Evolutionary conservation across 2,888 invertebrate genomes (phyloP).

Genomic region (Agrotis puta): DNA sequence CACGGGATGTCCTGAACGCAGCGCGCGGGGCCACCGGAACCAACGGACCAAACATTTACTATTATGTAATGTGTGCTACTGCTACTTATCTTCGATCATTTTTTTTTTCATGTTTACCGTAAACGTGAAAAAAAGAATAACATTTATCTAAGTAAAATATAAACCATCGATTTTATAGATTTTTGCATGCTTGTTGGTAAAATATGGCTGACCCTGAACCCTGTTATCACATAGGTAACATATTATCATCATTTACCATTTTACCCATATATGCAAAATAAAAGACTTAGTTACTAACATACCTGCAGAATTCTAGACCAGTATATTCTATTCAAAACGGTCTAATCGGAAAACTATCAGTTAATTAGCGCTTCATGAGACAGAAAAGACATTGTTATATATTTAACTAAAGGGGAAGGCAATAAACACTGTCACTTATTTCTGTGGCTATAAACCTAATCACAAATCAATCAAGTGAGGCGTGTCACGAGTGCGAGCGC

Average conservation of each 20-base stretch:
- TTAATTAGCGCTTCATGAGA: not conserved
- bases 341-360: not conserved
- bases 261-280: no score
- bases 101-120: no score
- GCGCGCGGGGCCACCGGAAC: constrained; percentile 1
- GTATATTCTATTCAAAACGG: not conserved
- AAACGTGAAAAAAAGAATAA: no score
- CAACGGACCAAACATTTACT: not conserved
- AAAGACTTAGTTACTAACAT: no score
- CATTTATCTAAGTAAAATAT: no score
- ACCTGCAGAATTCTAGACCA: not conserved
- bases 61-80: no score
- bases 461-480: constrained; percentile 29
- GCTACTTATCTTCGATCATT: no score
- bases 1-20: constrained; percentile 16
- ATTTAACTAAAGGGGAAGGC: not conserved
- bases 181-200: no score
- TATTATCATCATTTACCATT: no score
- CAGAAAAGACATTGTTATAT: not conserved
- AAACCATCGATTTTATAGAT: no score
- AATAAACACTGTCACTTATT: constrained; percentile 1
- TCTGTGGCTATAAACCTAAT: constrained; percentile 15
- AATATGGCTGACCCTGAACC: no score
- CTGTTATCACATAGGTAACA: no score
- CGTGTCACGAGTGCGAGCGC: not conserved